Percentiles rank a stretch among this genome's conserved stretches.
These are phyloP conservation scores for Coregonus sp. DNA, from an alignment of 2,797 vertebrate species.

Conservation along the genomic window DNA sequence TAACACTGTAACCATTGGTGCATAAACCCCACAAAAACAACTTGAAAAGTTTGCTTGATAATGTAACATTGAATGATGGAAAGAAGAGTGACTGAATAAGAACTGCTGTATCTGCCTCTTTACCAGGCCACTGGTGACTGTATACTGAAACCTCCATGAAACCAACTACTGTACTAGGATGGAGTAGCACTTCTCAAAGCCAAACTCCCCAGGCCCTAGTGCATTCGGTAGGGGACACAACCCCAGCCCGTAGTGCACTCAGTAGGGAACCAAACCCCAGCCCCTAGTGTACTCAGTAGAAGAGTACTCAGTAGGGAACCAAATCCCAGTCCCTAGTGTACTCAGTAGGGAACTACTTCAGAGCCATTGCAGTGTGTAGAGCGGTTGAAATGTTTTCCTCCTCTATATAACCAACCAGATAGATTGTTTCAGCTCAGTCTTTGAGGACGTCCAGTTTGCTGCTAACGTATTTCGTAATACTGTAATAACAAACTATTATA, in stretches of 20 bases:
- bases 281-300: no score
- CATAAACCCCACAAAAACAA: slow-evolving; percentile 85
- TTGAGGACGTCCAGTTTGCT: slow-evolving; percentile 86
- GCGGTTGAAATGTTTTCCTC: slow-evolving; percentile 69
- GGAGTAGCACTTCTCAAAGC: neutral
- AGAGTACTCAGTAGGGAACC: slow-evolving; percentile 26
- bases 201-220: slow-evolving; percentile 57
- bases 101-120: slow-evolving; percentile 89
- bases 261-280: no score
- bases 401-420: slow-evolving; percentile 61
- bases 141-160: slow-evolving; percentile 64
- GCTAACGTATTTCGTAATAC: slow-evolving; percentile 85
- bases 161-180: slow-evolving; percentile 62
- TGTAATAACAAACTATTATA: slow-evolving; percentile 84
- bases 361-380: slow-evolving; percentile 82
- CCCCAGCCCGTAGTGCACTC: no score
- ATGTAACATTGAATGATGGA: slow-evolving; percentile 92
- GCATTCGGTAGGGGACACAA: no score
- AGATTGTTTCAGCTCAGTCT: slow-evolving; percentile 27
- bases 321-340: neutral
- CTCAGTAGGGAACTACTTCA: slow-evolving; percentile 49
- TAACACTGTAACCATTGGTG: slow-evolving; percentile 96
- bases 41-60: slow-evolving; percentile 76
- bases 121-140: slow-evolving; percentile 87
- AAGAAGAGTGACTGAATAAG: slow-evolving; percentile 76